A percentile compares a stretch with the other conserved stretches of the same genome.
These are phyloP conservation scores for Phataginus tricuspis DNA, from an alignment of 2,797 vertebrate genomes.

Conservation along the genomic window DNA sequence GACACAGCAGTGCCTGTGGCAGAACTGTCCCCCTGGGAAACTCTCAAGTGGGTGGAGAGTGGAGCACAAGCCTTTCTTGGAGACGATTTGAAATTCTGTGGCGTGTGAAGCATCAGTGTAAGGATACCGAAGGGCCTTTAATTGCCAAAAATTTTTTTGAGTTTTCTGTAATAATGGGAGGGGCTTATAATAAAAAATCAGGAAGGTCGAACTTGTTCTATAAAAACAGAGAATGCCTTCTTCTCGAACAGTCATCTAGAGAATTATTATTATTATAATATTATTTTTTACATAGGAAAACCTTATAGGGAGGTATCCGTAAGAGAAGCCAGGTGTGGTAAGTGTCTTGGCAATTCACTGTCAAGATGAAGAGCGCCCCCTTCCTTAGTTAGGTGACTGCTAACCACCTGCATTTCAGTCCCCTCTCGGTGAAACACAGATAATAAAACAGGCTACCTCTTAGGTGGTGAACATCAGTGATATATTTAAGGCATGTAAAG, in stretches of 20 bases:
- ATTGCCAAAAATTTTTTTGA: neutral
- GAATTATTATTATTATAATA: neutral
- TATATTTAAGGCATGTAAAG: conserved; percentile 44
- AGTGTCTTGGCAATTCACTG: neutral
- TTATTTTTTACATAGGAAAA: neutral
- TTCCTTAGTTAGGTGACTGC: neutral
- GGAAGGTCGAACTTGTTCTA: neutral
- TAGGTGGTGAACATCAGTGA: neutral
- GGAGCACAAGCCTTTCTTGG: neutral
- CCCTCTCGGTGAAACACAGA: neutral
- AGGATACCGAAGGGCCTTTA: neutral
- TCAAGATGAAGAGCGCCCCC: neutral
- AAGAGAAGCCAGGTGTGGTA: neutral
- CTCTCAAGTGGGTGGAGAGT: neutral
- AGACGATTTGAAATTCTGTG: neutral
- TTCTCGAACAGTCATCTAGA: neutral
- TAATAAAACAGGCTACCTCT: neutral
- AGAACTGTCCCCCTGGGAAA: conserved; percentile 45
- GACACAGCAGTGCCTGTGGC: neutral
- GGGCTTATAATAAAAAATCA: neutral
- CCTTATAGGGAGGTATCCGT: neutral
- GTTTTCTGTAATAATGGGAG: neutral
- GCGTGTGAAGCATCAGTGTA: no score
- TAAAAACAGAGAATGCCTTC: neutral
- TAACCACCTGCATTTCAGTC: neutral